These are phyloP conservation scores for Microcebus ravelobensis DNA, from an alignment of 2,113 vertebrate genomes.

Conservation along the genomic window DNA sequence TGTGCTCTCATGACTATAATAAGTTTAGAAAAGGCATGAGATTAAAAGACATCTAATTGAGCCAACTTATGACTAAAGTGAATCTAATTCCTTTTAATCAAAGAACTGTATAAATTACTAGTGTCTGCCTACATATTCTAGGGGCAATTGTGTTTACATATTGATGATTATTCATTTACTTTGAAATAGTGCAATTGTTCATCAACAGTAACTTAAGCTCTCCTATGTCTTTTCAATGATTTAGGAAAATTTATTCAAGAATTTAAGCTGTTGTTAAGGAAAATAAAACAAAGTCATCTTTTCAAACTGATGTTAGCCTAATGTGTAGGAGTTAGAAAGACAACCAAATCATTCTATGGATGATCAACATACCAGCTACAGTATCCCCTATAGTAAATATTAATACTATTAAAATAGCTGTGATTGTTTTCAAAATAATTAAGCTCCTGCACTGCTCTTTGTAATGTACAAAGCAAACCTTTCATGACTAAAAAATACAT, in stretches of 20 bases:
- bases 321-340: not conserved
- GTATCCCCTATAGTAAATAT: not conserved
- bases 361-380: not conserved
- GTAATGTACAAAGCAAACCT: not conserved
- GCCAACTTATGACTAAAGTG: constrained; percentile 68
- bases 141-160: constrained; percentile 62
- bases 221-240: constrained; percentile 65
- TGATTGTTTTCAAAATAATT: constrained; percentile 32
- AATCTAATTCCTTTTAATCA: constrained; percentile 69
- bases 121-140: constrained; percentile 68
- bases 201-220: constrained; percentile 79
- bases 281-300: constrained; percentile 72
- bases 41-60: constrained; percentile 55
- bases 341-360: constrained; percentile 2
- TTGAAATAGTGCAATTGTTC: constrained; percentile 77
- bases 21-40: constrained; percentile 30
- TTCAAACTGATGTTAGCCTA: constrained; percentile 44
- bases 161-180: constrained; percentile 71
- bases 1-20: not conserved
- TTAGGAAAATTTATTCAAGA: constrained; percentile 64
- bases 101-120: constrained; percentile 69
- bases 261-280: constrained; percentile 59
- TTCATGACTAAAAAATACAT: constrained; percentile 1
- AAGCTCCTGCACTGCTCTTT: not conserved
- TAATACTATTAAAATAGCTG: constrained; percentile 10